A percentile compares a stretch with the other conserved stretches of the same genome.
phyloP scores from a whole-genome alignment of 2,888 invertebrate species.

The Synergus umbraculus region DNA sequence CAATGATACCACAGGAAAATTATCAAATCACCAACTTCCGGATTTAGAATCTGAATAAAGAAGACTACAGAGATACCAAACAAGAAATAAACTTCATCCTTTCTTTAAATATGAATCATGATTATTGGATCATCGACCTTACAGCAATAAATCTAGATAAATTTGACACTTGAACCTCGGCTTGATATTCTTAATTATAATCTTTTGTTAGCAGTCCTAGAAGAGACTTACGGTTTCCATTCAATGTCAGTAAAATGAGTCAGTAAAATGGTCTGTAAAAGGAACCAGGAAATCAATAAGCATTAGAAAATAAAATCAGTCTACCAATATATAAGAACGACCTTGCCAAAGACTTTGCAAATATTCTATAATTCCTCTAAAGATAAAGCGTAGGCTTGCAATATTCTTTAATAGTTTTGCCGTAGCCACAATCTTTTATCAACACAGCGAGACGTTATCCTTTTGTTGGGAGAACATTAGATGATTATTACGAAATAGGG shows the following conservation, averaged over 20 bases:
- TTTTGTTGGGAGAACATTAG: slow-evolving; percentile 2
- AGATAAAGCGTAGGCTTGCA: slow-evolving; percentile 18
- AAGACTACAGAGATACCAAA: neutral
- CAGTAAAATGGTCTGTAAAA: neutral
- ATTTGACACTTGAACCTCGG: neutral
- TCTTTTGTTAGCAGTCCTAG: neutral
- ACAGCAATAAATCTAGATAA: neutral
- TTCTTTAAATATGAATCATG: too few relatives aligned
- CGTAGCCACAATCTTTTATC: slow-evolving; percentile 22
- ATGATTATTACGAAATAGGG: slow-evolving; percentile 25
- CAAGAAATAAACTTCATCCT: too few relatives aligned
- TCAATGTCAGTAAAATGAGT: slow-evolving; percentile 14
- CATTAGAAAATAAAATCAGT: slow-evolving; percentile 1
- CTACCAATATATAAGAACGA: slow-evolving; percentile 9
- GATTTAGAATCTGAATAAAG: neutral
- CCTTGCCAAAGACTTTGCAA: slow-evolving; percentile 17
- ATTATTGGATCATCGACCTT: neutral
- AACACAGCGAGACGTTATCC: slow-evolving; percentile 12
- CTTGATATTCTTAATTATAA: neutral
- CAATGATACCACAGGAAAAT: neutral
- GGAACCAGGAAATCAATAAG: slow-evolving; percentile 10
- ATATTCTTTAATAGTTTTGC: neutral
- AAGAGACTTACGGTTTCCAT: neutral
- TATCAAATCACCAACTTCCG: neutral
- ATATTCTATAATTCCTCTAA: slow-evolving; percentile 10